Base-by-base conservation (phyloP, 23 tunicate genomes). In the Styela plicata region DNA sequence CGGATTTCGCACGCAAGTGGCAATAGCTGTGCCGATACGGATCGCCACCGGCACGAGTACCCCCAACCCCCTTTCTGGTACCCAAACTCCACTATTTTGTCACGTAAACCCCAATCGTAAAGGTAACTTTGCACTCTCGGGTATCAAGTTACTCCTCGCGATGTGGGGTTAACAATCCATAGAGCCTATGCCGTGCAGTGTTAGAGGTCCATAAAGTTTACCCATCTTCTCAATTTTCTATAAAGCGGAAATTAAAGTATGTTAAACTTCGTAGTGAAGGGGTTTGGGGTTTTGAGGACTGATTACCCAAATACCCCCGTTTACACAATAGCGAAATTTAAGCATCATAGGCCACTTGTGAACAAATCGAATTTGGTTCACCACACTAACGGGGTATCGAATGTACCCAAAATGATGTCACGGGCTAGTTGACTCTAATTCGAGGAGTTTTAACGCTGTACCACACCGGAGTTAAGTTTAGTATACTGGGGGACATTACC, bases 1-100 rank as follows among this genome's bases (percentile, higher is more conserved):
- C 18, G 24, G 81, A 76, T 76, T 76, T 76, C 81, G 81, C 81
- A 76, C 81, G 81, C 81, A 76, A 76, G 37, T 57, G 53, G 31
- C 81, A 76, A 76, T 44, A 76, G 33, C 31, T 21, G 44, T 24
- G 81, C 33, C 81, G 64, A 33, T 29, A 36, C 66, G 81, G 81
- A 53, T 76, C 81, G 37, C 26, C 24, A 57, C 27, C n/a, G 66
- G 37, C 81, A 25, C 81, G 66, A 76, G 81, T 53, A 76, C 33
- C 81, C 77, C 34, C 34, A 71, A 71, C 77, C 23, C 31, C 36
- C 77, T 3, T 17, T 44, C 13, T 44, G 10, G 57, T 44, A 44
- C 57, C 7, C 13, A 44, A 44, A 13, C 7, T 13, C 57, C 57
- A 44, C 57, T 44, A 5, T 44, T 44, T 13, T 44, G 57, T 44